Base-by-base conservation (phyloP, 2,888 invertebrate species). In the Gymnoscelis rufifasciata region DNA sequence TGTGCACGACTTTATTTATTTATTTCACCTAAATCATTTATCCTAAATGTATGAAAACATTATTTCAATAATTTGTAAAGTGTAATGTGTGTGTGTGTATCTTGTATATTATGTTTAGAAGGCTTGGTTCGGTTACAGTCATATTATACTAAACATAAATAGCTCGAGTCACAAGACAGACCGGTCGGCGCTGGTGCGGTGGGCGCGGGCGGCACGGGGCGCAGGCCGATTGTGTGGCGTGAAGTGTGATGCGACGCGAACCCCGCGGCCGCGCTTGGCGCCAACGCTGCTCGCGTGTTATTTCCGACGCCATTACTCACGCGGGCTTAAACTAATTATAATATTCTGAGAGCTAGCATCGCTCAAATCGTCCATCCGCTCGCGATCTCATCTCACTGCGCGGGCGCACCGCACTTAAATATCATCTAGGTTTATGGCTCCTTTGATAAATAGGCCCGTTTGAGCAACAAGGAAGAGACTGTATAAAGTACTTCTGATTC, bases 261-360 rank as follows among this genome's bases (percentile, higher is more conserved):
- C 41, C 45, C 45, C 45, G 38, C 69, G 74, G 74, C 79, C 68
- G 67, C 71, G 79, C 83, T 84, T 83, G 86, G 87, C 87, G 87
- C 87, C 86, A 83, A 83, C 78, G 73, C 75, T 70, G 73, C 66
- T 68, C 71, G 77, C 69, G 73, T 75, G 82, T 78, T 87, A 88
- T 88, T 88, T 88, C 83, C 74, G 79, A 87, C 81, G 72, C 79
- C 82, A 86, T 87, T 86, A 84, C 84, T 87, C 87, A 88, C 82
- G 70, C 75, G 68, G 67, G 77, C 83, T 75, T 77, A 76, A 66
- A 83, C 86, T 88, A 88, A 88, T 88, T 87, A 83, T 87, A 87
- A 86, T 82, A 84, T 76, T 74, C 74, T 65, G 74, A 71, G 75
- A 74, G 78, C 78, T 72, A 74, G 69, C 73, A 72, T 73, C 45